phyloP scores from a whole-genome alignment of 1,140 invertebrate species.

The Agraylea sexmaculata region DNA sequence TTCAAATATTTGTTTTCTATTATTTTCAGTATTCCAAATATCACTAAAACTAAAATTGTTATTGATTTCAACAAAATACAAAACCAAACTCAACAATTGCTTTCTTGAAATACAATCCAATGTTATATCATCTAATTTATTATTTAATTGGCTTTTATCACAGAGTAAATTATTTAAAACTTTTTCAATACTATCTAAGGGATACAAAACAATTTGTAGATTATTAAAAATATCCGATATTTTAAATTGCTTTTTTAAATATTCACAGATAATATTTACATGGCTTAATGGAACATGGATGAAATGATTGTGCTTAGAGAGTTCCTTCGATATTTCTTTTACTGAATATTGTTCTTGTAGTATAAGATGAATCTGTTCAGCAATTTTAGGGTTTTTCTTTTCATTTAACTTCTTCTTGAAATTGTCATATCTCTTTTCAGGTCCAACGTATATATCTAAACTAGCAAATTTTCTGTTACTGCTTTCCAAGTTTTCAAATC shows the following conservation, averaged over 20 bases:
- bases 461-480: conserved; percentile 36
- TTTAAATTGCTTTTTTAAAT: conserved; percentile 35
- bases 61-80: conserved; percentile 41
- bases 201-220: conserved; percentile 43
- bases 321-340: conserved; percentile 25
- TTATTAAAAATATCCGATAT: conserved; percentile 40
- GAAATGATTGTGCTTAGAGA: conserved; percentile 43
- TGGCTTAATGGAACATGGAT: conserved; percentile 36
- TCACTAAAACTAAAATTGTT: conserved; percentile 44
- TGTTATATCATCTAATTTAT: conserved; percentile 25
- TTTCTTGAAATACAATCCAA: conserved; percentile 26
- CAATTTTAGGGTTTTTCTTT: conserved; percentile 24
- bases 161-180: conserved; percentile 23
- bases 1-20: not conserved
- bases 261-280: conserved; percentile 35
- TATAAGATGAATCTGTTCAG: conserved; percentile 20
- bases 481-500: conserved; percentile 34
- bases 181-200: conserved; percentile 37
- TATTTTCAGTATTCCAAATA: conserved; percentile 34
- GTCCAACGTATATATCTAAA: conserved; percentile 34
- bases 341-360: conserved; percentile 22
- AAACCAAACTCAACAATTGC: conserved; percentile 35
- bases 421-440: conserved; percentile 26
- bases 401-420: conserved; percentile 31
- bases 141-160: conserved; percentile 19